Percentiles rank a stretch among this genome's conserved stretches.
These are phyloP conservation scores for Athalia cordata DNA, from an alignment of 2,888 invertebrate species.

Conservation along the genomic window DNA sequence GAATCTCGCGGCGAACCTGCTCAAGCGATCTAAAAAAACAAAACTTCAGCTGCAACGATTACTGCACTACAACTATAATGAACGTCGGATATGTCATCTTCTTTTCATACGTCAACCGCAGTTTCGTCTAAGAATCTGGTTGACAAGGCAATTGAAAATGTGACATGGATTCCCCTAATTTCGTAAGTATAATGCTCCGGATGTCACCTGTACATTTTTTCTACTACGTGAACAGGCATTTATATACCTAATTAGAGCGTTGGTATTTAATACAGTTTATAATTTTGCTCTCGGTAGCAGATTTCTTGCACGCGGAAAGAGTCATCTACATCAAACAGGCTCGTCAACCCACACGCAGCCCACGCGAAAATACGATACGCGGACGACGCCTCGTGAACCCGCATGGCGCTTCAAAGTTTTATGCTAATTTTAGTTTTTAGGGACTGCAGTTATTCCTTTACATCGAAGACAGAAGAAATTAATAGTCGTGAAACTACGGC, in stretches of 20 bases:
- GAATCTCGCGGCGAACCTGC: no score
- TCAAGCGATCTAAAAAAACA: no score
- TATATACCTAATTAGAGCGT: not conserved
- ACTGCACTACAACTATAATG: no score
- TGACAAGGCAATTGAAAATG: no score
- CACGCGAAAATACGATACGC: constrained; percentile 39
- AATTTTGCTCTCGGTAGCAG: constrained; percentile 22
- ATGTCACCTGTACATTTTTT: no score
- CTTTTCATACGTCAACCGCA: no score
- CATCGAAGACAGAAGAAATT: constrained; percentile 11
- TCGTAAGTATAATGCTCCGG: no score
- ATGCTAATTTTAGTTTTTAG: constrained; percentile 36
- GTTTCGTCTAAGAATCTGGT: no score
- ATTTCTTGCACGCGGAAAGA: constrained; percentile 25
- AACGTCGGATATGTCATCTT: no score
- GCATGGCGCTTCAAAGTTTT: constrained; percentile 29
- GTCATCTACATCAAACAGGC: constrained; percentile 15
- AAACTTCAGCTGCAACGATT: no score
- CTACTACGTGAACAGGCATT: no score
- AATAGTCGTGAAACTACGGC: constrained; percentile 2
- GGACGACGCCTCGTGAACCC: not conserved
- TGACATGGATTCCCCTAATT: no score
- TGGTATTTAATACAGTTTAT: not conserved
- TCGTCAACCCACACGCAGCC: constrained; percentile 24
- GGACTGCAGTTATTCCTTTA: constrained; percentile 31